Evolutionary conservation across 2,888 invertebrate genomes (phyloP), one percentile per base, ranked within the genome.

Genomic region (Drosophila paranaensis): DNA sequence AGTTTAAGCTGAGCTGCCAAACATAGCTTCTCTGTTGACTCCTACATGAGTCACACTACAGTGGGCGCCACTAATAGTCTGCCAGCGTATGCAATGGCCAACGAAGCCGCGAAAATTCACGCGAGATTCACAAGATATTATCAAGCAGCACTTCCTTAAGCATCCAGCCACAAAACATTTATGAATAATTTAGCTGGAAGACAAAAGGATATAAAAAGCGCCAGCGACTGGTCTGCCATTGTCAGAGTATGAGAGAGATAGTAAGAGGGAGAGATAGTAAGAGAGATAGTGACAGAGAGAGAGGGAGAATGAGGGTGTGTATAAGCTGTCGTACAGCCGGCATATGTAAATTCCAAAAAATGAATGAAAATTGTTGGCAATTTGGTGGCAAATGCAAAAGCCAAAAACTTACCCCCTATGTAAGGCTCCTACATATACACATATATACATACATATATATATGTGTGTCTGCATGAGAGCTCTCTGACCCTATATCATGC

Each of bases 301-400:
- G 6, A 30, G 33, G 43, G 42, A 43, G 14, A 51, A 27, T 39
- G 27, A 48, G 30, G 11, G 58, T 56, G 60, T 63, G 60, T 37
- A 14, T 20, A 69, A 65, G 30, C 79, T 79, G 79, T 70, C 61
- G 43, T 56, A 51, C 58, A 70, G 61, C 43, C 55, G 61, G 77
- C 73, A 87, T 85, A 89, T 88, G 89, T 71, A 85, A 85, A 89
- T 89, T 84, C 57, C 53, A 70, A 81, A 89, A 84, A 88, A 88
- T 84, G 89, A 88, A 85, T 85, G 85, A 85, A 89, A 85, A 85
- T 89, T 89, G 85, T 87, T 85, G 85, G 85, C 85, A 89, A 89
- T 85, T 85, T 85, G 88, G 89, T 85, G 85, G 88, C 89, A 89
- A 89, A 84, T 77, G 80, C 74, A 71, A 58, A 55, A 40, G 33